Conservation (phyloP, 2,888 invertebrate genomes). For the Cordilura impudica region DNA sequence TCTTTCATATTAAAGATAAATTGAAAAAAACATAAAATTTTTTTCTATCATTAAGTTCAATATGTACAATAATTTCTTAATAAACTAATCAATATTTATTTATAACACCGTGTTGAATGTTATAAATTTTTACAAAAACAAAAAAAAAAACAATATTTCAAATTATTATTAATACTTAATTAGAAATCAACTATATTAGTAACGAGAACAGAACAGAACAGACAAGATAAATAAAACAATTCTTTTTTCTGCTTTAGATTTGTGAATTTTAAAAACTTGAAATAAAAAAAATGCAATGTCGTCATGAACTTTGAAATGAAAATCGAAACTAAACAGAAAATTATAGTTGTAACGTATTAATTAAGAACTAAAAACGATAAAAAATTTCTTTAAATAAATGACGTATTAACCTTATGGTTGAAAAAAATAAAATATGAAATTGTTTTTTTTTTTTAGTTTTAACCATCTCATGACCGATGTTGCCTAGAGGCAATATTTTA, state of each 20-base stretch:
- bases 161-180: conserved; percentile 54
- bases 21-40: conserved; percentile 20
- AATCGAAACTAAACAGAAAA: conserved; percentile 57
- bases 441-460: too few species aligned
- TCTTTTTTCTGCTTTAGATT: conserved; percentile 51
- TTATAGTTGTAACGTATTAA: conserved; percentile 48
- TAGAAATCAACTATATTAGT: conserved; percentile 63
- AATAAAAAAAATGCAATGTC: not conserved
- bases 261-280: conserved; percentile 31
- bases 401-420: conserved; percentile 61
- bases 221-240: conserved; percentile 14
- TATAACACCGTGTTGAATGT: conserved; percentile 55
- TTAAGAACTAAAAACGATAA: conserved; percentile 48
- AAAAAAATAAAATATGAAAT: conserved; percentile 36
- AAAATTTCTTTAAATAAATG: conserved; percentile 65
- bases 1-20: conserved; percentile 37
- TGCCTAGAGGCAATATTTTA: too few species aligned
- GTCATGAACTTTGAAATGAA: not conserved
- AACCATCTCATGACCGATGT: too few species aligned
- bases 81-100: conserved; percentile 44
- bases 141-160: conserved; percentile 39
- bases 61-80: conserved; percentile 72
- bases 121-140: conserved; percentile 59
- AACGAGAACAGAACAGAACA: conserved; percentile 50
- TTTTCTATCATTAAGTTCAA: conserved; percentile 70